Evolutionary conservation across 2,797 vertebrate species (phyloP).

Genomic region (Tapera naevia): DNA sequence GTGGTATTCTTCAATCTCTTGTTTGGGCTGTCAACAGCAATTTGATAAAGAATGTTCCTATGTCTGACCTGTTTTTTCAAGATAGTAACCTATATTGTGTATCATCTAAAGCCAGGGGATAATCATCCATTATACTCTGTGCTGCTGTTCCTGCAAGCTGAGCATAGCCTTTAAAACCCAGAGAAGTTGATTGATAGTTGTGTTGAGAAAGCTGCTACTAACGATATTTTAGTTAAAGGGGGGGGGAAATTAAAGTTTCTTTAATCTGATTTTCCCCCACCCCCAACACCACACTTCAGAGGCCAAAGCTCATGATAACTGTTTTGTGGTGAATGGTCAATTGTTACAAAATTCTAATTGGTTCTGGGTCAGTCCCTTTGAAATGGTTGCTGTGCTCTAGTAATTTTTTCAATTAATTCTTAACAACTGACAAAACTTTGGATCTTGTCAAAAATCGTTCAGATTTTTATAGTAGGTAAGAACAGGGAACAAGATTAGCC

Average conservation of each 20-base stretch:
- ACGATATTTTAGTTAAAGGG: slow-evolving; percentile 57
- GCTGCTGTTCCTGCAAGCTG: slow-evolving; percentile 36
- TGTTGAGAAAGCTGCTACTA: slow-evolving; percentile 64
- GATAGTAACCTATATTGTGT: slow-evolving; percentile 77
- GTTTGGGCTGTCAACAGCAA: slow-evolving; percentile 83
- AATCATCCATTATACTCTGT: slow-evolving; percentile 58
- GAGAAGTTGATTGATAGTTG: slow-evolving; percentile 56
- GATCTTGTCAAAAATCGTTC: slow-evolving; percentile 81
- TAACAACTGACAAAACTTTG: slow-evolving; percentile 84
- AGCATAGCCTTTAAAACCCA: slow-evolving; percentile 65
- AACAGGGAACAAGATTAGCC: slow-evolving; percentile 42
- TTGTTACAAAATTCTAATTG: slow-evolving; percentile 86
- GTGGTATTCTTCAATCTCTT: slow-evolving; percentile 74
- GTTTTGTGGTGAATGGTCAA: slow-evolving; percentile 81
- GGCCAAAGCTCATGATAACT: slow-evolving; percentile 77
- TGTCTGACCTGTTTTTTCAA: slow-evolving; percentile 81
- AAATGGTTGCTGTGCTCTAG: slow-evolving; percentile 76
- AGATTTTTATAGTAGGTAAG: slow-evolving; percentile 73
- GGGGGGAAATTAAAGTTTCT: slow-evolving; percentile 61
- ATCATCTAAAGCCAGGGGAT: slow-evolving; percentile 63
- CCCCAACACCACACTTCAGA: slow-evolving; percentile 74
- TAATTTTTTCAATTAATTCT: slow-evolving; percentile 87
- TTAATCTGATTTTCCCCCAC: slow-evolving; percentile 71
- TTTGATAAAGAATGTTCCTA: slow-evolving; percentile 77
- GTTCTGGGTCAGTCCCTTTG: slow-evolving; percentile 84